Evolutionary conservation across 2,888 invertebrate species (phyloP).

Genomic region (Cartodere bifasciata): DNA sequence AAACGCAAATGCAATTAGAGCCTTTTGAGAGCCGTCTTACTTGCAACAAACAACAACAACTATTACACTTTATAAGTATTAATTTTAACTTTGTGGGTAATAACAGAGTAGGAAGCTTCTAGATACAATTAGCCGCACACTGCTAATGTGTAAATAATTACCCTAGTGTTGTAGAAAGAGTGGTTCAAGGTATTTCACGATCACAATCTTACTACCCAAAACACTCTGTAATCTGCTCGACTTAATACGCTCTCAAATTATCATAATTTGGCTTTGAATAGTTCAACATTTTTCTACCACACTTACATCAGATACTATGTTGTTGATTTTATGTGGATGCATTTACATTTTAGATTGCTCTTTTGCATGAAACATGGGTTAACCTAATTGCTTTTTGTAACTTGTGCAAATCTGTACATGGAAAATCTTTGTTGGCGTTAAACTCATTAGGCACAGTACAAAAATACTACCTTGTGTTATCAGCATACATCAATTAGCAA

Average conservation of each 20-base stretch:
- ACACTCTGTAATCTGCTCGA: conserved; percentile 24
- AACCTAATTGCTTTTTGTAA: too few relatives aligned
- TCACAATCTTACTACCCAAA: conserved; percentile 27
- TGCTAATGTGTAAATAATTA: conserved; percentile 39
- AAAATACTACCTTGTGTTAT: too few relatives aligned
- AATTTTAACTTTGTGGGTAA: conserved; percentile 34
- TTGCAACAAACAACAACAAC: conserved; percentile 15
- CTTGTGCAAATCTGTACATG: too few relatives aligned
- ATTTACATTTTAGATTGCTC: conserved; percentile 26
- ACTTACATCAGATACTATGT: too few relatives aligned
- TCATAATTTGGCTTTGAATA: conserved; percentile 25
- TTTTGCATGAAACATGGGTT: conserved; percentile 20
- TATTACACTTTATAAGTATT: conserved; percentile 34
- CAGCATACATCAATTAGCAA: too few relatives aligned
- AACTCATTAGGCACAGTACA: too few relatives aligned
- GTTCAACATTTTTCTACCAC: conserved; percentile 16
- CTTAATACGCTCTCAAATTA: conserved; percentile 27
- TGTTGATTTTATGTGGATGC: conserved; percentile 14
- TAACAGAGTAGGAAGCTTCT: conserved; percentile 29
- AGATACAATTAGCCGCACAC: conserved; percentile 32
- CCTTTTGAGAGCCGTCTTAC: conserved; percentile 18
- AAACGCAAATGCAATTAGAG: conserved; percentile 16
- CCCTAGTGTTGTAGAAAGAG: too few relatives aligned
- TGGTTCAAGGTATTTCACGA: conserved; percentile 31
- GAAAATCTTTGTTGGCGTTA: too few relatives aligned